Percentiles rank a stretch among this genome's conserved stretches.
Conservation (phyloP, 1,140 invertebrate species). For the Archegozetes longisetosus region DNA sequence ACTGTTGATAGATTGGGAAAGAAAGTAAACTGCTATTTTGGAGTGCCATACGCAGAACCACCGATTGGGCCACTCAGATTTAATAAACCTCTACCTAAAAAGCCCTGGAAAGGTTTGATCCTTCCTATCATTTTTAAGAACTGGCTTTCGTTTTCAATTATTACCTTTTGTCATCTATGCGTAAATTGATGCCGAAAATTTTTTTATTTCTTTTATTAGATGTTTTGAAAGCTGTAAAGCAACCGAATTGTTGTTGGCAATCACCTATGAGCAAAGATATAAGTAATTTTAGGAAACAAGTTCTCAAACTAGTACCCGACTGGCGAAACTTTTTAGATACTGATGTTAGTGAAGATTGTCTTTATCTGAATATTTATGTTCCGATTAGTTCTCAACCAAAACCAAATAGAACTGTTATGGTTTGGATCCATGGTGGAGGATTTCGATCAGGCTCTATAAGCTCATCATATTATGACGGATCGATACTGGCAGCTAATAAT, state of each 20-base stretch:
- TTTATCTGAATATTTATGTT: conserved; percentile 24
- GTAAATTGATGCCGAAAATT: background rate
- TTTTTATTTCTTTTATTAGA: background rate
- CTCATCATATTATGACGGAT: conserved; percentile 52
- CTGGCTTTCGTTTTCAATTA: background rate
- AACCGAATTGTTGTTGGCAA: background rate
- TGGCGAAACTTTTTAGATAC: background rate
- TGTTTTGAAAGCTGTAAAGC: background rate
- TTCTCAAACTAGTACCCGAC: background rate
- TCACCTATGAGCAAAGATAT: background rate
- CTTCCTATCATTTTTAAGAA: background rate
- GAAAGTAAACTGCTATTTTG: conserved; percentile 32
- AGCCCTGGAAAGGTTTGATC: conserved; percentile 65
- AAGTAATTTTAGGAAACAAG: background rate
- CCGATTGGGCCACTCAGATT: conserved; percentile 71
- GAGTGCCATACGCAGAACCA: conserved; percentile 86
- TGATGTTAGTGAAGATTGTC: conserved; percentile 23
- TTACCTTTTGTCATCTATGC: background rate
- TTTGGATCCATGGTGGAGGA: conserved; percentile 30
- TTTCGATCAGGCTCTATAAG: conserved; percentile 4
- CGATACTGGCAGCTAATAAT: conserved; percentile 68
- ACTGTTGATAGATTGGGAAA: background rate
- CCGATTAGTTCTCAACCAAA: conserved; percentile 9
- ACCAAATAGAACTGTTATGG: conserved; percentile 24
- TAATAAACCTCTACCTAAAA: conserved; percentile 59